phyloP scores from a whole-genome alignment of 2,797 vertebrate species.

The Ceryle rudis region DNA sequence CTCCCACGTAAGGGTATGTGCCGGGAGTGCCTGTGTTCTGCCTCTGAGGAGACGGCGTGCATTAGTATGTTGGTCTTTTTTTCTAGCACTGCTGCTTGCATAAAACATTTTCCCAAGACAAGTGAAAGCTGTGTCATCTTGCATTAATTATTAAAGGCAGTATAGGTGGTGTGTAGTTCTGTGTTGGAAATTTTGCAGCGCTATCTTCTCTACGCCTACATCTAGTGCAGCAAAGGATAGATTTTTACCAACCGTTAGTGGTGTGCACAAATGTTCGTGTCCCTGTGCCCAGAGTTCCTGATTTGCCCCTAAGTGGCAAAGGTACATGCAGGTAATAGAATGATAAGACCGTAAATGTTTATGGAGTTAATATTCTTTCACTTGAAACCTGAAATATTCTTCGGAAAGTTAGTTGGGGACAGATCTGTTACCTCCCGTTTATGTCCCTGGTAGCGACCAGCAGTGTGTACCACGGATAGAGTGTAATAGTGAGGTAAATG shows the following conservation, averaged over 20 bases:
- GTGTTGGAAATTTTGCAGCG: not conserved
- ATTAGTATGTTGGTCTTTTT: accelerated
- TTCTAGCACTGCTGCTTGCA: not conserved
- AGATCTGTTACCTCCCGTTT: not conserved
- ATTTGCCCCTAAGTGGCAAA: not conserved
- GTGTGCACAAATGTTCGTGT: not conserved
- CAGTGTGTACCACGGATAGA: not conserved
- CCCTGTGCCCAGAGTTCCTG: not conserved
- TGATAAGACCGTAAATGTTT: not conserved
- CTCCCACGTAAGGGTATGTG: accelerated
- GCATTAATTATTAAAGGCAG: not conserved
- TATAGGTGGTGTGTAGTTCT: not conserved
- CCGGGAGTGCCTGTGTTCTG: accelerated
- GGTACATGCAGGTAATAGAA: no score
- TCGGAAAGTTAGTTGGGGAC: not conserved
- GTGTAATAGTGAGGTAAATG: not conserved
- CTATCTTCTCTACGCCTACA: accelerated
- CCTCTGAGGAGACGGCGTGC: not conserved
- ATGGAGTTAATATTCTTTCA: not conserved
- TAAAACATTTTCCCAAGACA: not conserved
- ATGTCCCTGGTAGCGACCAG: not conserved
- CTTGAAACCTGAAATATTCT: not conserved
- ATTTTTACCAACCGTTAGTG: accelerated
- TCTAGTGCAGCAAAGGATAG: not conserved
- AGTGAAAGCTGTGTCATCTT: constrained; percentile 15